A percentile compares a stretch with the other conserved stretches of the same genome.
Evolutionary conservation across 2,113 vertebrate species (phyloP).

Genomic region (Sturnus vulgaris): DNA sequence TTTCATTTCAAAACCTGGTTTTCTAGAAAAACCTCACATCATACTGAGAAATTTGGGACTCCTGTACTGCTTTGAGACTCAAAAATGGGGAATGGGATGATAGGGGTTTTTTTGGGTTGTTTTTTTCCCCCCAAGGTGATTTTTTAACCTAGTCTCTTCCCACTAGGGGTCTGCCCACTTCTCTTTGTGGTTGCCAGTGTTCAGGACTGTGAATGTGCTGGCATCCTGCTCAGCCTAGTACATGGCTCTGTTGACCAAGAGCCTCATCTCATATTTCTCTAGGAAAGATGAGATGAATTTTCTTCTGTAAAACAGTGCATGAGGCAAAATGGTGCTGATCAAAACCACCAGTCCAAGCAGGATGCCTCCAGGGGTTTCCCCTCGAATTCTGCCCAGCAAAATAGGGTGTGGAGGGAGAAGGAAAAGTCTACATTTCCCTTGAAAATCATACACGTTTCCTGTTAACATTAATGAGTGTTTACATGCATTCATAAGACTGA

Average conservation of each 20-base stretch:
- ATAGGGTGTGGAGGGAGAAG: not conserved
- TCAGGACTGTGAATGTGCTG: not conserved
- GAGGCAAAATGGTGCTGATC: not conserved
- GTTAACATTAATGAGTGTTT: constrained; percentile 53
- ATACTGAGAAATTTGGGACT: not conserved
- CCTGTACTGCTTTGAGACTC: not conserved
- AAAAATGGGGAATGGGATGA: not conserved
- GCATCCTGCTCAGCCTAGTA: not conserved
- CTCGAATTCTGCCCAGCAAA: not conserved
- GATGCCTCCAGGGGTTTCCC: not conserved
- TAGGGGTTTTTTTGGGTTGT: too few relatives aligned
- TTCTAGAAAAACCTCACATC: not conserved
- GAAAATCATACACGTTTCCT: constrained; percentile 7
- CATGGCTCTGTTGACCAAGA: not conserved
- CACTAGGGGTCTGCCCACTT: not conserved
- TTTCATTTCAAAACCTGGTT: not conserved
- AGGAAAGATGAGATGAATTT: not conserved
- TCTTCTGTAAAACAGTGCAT: not conserved
- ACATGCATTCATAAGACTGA: constrained; percentile 32
- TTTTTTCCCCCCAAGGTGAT: not conserved
- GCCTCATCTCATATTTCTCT: not conserved
- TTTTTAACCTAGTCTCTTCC: not conserved
- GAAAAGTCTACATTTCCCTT: not conserved
- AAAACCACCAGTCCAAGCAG: not conserved
- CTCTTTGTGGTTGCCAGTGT: not conserved